These are phyloP conservation scores for Melanotus villosus DNA, from an alignment of 2,888 invertebrate species.

Conservation along the genomic window DNA sequence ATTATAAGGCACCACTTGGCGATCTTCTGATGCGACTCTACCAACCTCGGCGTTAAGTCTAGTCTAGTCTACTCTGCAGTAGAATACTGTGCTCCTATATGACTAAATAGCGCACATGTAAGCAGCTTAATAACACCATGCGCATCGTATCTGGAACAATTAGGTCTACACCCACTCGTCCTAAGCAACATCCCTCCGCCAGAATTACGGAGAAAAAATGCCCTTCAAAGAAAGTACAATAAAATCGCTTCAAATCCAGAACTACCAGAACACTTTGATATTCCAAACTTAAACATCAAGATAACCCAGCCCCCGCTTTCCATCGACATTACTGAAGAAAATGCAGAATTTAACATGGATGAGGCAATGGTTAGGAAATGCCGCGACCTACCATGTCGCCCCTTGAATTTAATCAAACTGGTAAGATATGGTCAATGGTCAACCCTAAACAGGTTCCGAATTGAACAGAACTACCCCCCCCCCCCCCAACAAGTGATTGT, in stretches of 20 bases:
- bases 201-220: background rate
- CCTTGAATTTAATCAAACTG: too few species aligned
- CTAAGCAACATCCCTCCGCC: background rate
- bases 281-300: background rate
- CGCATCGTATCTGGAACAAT: constrained; percentile 13
- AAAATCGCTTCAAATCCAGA: background rate
- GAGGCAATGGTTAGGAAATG: too few species aligned
- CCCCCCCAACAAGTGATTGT: too few species aligned
- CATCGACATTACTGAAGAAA: too few species aligned
- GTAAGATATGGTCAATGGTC: too few species aligned
- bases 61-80: constrained; percentile 36
- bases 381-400: too few species aligned
- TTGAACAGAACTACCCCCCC: too few species aligned
- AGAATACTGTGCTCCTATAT: constrained; percentile 47
- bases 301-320: too few species aligned
- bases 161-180: constrained; percentile 10
- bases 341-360: too few species aligned
- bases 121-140: constrained; percentile 42
- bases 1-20: too few species aligned
- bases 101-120: constrained; percentile 45
- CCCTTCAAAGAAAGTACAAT: background rate
- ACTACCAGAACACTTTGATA: background rate
- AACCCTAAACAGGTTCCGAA: too few species aligned
- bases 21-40: constrained; percentile 18
- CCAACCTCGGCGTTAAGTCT: constrained; percentile 28